Base-by-base conservation (phyloP, 2,113 vertebrate genomes). In the Micromys minutus region DNA sequence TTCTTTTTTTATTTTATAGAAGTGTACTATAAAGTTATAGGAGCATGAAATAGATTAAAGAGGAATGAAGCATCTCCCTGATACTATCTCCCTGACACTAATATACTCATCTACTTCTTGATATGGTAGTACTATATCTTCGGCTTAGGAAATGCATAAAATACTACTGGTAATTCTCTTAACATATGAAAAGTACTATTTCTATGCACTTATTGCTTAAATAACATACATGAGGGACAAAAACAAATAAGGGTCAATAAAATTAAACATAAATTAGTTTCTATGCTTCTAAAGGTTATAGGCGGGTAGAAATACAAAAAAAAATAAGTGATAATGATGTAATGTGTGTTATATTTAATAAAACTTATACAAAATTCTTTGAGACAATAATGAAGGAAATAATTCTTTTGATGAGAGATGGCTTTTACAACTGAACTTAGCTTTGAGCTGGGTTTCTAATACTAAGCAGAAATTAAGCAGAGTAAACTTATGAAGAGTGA, bases 81-180 rank as follows among this genome's bases (percentile, higher is more conserved):
- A 91, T 17, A 42, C 79, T 93, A 88, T 81, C 39, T 91, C 59
- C 72, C 8, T 95, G 81, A 91, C 22, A 42, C 79, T 93, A 88
- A 81, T 42, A 84, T 34, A 89, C 50, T 95, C 65, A 80, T 69
- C 36, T 89, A 76, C 39, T 52, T n/a, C 29, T 95, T 93, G 71
- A 94, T 59, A 15, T 67, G 45, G 75, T 42, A 72, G 45, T 63
- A 85, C 80, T 88, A 50, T 50, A 75, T 71, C 13, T 92, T 89
- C 87, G 1, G 47, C 13, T 16, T 71, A 39, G 79, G 26, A 88
- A 85, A 71, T 80, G 42, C n/a, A 74, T 65, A 92, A 94, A 12
- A 2, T 55, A 47, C 5, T 67, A n/a, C 61, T 57, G 90, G 47
- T 88, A n/a, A 47, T 76, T 92, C 10, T 89, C 57, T 76, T 17